These are phyloP conservation scores for Anguilla rostrata DNA, from an alignment of 2,113 vertebrate species.

Conservation along the genomic window DNA sequence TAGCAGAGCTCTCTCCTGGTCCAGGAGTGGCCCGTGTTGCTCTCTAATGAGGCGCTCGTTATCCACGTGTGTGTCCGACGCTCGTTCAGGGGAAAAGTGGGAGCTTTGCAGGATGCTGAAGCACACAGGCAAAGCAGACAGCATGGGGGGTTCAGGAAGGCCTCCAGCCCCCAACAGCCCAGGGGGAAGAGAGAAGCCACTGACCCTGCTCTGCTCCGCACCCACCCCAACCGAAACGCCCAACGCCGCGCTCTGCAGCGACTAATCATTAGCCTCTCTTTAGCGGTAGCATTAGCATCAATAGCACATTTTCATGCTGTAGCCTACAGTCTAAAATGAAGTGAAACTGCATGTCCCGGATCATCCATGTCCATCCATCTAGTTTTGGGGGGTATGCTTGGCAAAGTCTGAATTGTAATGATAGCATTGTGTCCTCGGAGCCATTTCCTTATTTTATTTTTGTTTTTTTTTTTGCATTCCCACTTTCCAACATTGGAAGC, in stretches of 20 bases:
- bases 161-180: not conserved
- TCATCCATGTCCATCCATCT: too few relatives aligned
- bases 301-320: too few relatives aligned
- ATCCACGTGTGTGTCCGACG: not conserved
- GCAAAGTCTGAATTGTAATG: too few relatives aligned
- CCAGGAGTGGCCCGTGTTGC: not conserved
- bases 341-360: too few relatives aligned
- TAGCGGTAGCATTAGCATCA: too few relatives aligned
- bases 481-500: too few relatives aligned
- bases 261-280: too few relatives aligned
- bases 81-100: not conserved
- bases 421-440: too few relatives aligned
- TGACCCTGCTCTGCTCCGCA: not conserved
- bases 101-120: not conserved
- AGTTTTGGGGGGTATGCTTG: too few relatives aligned
- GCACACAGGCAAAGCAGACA: not conserved
- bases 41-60: not conserved
- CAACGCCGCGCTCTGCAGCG: not conserved
- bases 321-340: too few relatives aligned
- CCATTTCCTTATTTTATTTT: too few relatives aligned
- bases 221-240: not conserved
- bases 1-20: not conserved
- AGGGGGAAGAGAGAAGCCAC: not conserved
- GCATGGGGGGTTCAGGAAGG: not conserved
- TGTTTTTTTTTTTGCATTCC: too few relatives aligned